Base-by-base conservation (phyloP, 1,140 invertebrate species). In the Rhynchophorus ferrugineus region DNA sequence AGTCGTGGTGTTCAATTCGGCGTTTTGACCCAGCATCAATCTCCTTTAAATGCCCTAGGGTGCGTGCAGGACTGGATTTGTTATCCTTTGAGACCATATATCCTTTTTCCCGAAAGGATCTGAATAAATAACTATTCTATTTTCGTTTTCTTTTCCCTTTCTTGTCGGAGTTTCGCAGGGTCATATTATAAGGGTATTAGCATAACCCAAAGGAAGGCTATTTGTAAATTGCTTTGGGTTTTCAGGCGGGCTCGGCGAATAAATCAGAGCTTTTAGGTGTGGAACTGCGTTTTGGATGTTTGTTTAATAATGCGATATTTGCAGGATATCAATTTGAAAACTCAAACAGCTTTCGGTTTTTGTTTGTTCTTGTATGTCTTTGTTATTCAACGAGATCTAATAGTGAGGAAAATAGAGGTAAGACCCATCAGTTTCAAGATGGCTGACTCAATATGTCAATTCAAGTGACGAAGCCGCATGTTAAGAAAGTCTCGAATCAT, bases 81-180 rank as follows among this genome's bases (percentile, higher is more conserved):
- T 55, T 55, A 49, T 55, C 53, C 53, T 55, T 49, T 49, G 44
- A 55, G 53, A 44, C 53, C 53, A 44, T 55, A 55, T 55, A 55
- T 55, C 53, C 46, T 55, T 55, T 41, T 14, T 38, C 39, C 36
- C 33, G 45, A 44, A 55, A 55, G 42, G 29, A 55, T 24, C 46
- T 44, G 46, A 49, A 55, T 49, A 49, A 55, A 55, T 49, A 55
- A 55, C 53, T 55, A 55, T 55, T 55, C 53, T 49, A 55, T 55
- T 55, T 55, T 55, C 37, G 21, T 14, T 55, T 55, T 55, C 29
- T 22, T 49, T 43, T 49, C 21, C 20, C 41, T 37, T 44, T 33
- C 46, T 39, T 39, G 39, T 42, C 22, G 36, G 37, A 36, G 20
- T 34, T 46, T 52, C 50, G 29, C 35, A 45, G 50, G 36, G 44